Evolutionary conservation across 2,113 vertebrate species (phyloP).

Genomic region (Rattus rattus): DNA sequence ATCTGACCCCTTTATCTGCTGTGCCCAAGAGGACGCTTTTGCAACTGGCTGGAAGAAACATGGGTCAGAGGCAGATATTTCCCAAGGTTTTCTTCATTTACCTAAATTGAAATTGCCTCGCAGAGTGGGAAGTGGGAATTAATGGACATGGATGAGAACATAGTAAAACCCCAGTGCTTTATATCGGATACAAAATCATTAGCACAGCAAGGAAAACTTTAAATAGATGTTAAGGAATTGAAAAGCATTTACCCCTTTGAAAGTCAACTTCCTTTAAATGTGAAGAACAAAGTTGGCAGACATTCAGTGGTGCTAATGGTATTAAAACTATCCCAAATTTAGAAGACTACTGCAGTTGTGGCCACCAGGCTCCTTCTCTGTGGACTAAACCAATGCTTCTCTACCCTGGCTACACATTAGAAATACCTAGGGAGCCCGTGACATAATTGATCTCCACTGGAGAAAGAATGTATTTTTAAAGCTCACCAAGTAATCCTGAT

Average conservation of each 20-base stretch:
- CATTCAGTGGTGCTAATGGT: slow-evolving; percentile 49
- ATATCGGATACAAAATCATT: slow-evolving; percentile 78
- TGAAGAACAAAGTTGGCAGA: slow-evolving; percentile 63
- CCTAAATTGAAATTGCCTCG: slow-evolving; percentile 64
- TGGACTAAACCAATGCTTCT: slow-evolving; percentile 27
- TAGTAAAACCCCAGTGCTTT: slow-evolving; percentile 72
- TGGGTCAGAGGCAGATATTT: slow-evolving; percentile 49
- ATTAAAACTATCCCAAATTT: slow-evolving; percentile 68
- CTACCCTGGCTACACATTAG: slow-evolving; percentile 14
- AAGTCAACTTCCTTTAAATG: slow-evolving; percentile 65
- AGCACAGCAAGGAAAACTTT: slow-evolving; percentile 68
- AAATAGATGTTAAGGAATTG: slow-evolving; percentile 74
- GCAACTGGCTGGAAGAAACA: not conserved
- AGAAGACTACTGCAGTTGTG: slow-evolving; percentile 33
- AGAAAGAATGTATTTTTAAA: not conserved
- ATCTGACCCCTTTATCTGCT: not conserved
- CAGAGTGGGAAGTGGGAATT: slow-evolving; percentile 49
- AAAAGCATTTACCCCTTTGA: slow-evolving; percentile 74
- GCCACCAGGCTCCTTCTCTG: slow-evolving; percentile 42
- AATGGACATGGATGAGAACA: slow-evolving; percentile 61
- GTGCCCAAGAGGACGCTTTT: not conserved
- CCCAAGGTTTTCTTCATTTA: slow-evolving; percentile 63
- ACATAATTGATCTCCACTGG: slow-evolving; percentile 12
- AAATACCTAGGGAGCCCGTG: not conserved
- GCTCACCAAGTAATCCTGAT: not conserved